These are phyloP conservation scores for Noctuana brunneofusca DNA, from an alignment of 2,888 invertebrate genomes.

Conservation along the genomic window DNA sequence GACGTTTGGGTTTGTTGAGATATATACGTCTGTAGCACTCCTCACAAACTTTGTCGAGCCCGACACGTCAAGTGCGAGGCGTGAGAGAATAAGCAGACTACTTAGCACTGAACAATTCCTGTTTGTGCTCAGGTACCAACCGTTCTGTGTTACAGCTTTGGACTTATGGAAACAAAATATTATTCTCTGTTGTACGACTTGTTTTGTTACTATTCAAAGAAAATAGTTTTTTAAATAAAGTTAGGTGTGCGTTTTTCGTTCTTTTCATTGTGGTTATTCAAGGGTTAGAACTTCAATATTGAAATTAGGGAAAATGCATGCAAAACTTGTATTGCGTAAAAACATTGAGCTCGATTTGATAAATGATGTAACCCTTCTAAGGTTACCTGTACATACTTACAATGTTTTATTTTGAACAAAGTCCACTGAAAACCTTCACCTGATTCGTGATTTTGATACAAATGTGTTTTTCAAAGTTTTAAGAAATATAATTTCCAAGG, in stretches of 20 bases:
- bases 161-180: slow-evolving; percentile 43
- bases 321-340: slow-evolving; percentile 27
- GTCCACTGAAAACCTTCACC: slow-evolving; percentile 52
- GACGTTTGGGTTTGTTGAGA: too few relatives aligned
- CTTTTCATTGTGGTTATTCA: neutral
- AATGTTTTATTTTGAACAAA: slow-evolving; percentile 22
- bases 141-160: slow-evolving; percentile 50
- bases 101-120: slow-evolving; percentile 59
- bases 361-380: slow-evolving; percentile 40
- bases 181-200: neutral
- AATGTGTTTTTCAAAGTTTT: slow-evolving; percentile 17
- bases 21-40: slow-evolving; percentile 62
- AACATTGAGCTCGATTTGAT: slow-evolving; percentile 36
- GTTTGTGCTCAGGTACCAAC: slow-evolving; percentile 62
- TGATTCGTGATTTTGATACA: slow-evolving; percentile 57
- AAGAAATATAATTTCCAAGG: too few relatives aligned
- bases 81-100: slow-evolving; percentile 61
- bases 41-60: slow-evolving; percentile 61
- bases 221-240: neutral
- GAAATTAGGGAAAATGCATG: slow-evolving; percentile 38
- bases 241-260: neutral
- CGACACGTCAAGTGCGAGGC: slow-evolving; percentile 53
- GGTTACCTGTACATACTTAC: neutral
- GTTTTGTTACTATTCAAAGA: neutral
- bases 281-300: slow-evolving; percentile 35